Evolutionary conservation across 2,888 invertebrate genomes (phyloP).

Genomic region (Drosophila subsilvestris): DNA sequence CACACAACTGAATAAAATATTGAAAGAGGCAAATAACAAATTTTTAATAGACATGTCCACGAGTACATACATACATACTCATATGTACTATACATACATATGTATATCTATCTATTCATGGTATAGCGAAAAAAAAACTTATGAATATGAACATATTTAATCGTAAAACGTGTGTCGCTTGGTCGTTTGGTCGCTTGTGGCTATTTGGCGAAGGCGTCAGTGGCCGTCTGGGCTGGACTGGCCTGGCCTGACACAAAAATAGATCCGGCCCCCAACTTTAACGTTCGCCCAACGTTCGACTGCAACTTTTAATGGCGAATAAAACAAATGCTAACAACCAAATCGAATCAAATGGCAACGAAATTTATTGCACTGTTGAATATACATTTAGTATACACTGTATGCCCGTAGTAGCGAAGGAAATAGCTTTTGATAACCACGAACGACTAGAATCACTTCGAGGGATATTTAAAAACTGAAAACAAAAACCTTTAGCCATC

Average conservation of each 20-base stretch:
- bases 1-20: conserved; percentile 42
- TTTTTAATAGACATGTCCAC: conserved; percentile 30
- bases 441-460: too few species aligned
- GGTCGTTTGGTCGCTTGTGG: too few species aligned
- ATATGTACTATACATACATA: background rate
- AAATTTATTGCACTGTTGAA: conserved; percentile 33
- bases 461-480: too few species aligned
- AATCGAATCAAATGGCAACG: conserved; percentile 43
- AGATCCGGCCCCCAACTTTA: conserved; percentile 72
- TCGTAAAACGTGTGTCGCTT: conserved; percentile 28
- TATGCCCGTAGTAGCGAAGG: too few species aligned
- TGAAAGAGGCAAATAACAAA: conserved; percentile 43
- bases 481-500: too few species aligned
- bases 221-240: conserved; percentile 22
- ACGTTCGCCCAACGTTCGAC: conserved; percentile 50
- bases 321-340: conserved; percentile 54
- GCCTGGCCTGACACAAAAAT: conserved; percentile 51
- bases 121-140: background rate
- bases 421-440: too few species aligned
- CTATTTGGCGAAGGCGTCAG: conserved; percentile 26
- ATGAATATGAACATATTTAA: conserved; percentile 23
- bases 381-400: too few species aligned
- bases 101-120: background rate
- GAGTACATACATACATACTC: too few species aligned
- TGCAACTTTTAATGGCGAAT: conserved; percentile 74